A percentile compares a stretch with the other conserved stretches of the same genome.
Evolutionary conservation across 2,888 invertebrate genomes (phyloP).

Genomic region (Atherix ibis): DNA sequence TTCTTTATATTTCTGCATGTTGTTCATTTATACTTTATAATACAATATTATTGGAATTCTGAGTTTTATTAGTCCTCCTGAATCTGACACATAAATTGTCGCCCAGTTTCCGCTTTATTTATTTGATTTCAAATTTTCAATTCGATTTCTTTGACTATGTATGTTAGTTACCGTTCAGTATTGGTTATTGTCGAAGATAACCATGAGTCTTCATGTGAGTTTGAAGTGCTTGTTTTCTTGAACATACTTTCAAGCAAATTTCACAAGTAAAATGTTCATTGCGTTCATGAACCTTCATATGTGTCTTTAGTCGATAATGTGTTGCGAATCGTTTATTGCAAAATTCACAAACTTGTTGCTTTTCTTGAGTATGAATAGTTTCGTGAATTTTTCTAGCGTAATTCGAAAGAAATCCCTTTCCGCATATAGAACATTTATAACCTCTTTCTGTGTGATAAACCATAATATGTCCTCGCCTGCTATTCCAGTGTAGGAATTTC

Average conservation of each 20-base stretch:
- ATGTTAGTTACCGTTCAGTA: no score
- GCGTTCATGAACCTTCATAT: constrained; percentile 8
- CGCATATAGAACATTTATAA: constrained; percentile 7
- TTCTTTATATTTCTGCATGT: no score
- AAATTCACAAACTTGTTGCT: constrained; percentile 4
- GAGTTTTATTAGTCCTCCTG: no score
- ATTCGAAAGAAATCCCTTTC: constrained; percentile 7
- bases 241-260: constrained; percentile 7
- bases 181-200: no score
- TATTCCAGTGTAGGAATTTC: constrained; percentile 10
- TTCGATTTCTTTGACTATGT: no score
- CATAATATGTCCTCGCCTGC: constrained; percentile 8
- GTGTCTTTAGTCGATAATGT: constrained; percentile 6
- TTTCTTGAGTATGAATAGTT: constrained; percentile 7
- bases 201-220: constrained; percentile 9
- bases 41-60: no score
- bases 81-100: no score
- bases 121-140: no score
- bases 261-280: constrained; percentile 7
- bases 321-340: constrained; percentile 8
- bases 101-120: no score
- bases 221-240: constrained; percentile 5
- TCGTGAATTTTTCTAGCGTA: constrained; percentile 6
- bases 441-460: constrained; percentile 8
- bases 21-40: no score